These are phyloP conservation scores for Lanius ludovicianus DNA, from an alignment of 2,113 vertebrate genomes.

Conservation along the genomic window DNA sequence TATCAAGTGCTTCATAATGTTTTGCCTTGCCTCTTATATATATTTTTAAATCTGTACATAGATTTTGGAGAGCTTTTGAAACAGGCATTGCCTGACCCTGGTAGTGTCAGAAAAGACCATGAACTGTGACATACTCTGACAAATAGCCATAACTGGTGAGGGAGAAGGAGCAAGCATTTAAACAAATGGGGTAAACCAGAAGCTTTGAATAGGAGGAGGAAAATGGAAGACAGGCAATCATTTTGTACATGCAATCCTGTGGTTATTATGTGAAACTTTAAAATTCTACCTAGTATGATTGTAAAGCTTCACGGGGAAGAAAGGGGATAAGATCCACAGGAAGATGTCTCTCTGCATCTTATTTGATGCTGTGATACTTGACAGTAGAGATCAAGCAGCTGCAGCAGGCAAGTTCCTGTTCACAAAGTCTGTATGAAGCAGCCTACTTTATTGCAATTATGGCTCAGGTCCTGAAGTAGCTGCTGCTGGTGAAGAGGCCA, in stretches of 20 bases:
- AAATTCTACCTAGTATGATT: not conserved
- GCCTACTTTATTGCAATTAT: not conserved
- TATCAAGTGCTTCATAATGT: not conserved
- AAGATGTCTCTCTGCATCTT: not conserved
- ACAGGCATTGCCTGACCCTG: rapidly evolving
- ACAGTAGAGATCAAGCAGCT: not conserved
- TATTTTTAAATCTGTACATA: not conserved
- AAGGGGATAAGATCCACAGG: not conserved
- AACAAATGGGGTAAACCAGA: not conserved
- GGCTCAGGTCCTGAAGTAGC: not conserved
- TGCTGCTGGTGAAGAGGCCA: not conserved
- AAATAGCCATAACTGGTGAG: not conserved
- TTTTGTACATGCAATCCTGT: not conserved
- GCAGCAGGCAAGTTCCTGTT: not conserved
- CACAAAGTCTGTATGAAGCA: not conserved
- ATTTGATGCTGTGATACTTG: not conserved
- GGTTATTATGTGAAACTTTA: not conserved
- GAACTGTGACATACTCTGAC: not conserved
- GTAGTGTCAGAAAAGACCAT: not conserved
- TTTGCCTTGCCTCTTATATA: not conserved
- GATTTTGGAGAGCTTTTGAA: not conserved
- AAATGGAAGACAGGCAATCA: not conserved
- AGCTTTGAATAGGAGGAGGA: not conserved
- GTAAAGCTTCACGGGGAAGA: not conserved
- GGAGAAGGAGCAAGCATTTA: not conserved